These are phyloP conservation scores for Operophtera brumata DNA, from an alignment of 2,888 invertebrate genomes.

Conservation along the genomic window DNA sequence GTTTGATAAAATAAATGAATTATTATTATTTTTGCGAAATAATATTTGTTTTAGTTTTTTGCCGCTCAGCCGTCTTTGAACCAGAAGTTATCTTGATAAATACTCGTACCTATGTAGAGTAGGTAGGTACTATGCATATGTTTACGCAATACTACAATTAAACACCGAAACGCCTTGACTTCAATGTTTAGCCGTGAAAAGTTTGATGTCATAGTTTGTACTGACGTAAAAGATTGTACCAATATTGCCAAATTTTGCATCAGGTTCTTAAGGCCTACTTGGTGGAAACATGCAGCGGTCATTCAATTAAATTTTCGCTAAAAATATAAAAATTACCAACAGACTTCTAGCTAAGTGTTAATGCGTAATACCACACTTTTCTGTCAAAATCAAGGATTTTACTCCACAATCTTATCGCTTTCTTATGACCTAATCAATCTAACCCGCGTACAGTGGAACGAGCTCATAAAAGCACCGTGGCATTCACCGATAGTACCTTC, in stretches of 20 bases:
- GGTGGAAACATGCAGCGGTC: background rate
- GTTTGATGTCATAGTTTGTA: slow-evolving; percentile 14
- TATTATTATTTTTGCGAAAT: too few relatives aligned
- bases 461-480: too few relatives aligned
- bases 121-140: background rate
- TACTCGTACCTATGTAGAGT: background rate
- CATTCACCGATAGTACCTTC: too few relatives aligned
- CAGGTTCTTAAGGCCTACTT: slow-evolving; percentile 27
- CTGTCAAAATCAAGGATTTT: background rate
- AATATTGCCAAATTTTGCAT: slow-evolving; percentile 23
- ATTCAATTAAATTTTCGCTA: background rate
- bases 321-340: background rate
- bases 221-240: slow-evolving; percentile 4
- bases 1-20: too few relatives aligned
- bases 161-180: slow-evolving; percentile 27
- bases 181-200: slow-evolving; percentile 23
- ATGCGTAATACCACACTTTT: background rate
- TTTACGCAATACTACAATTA: slow-evolving; percentile 20
- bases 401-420: slow-evolving; percentile 9
- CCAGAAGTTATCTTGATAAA: slow-evolving; percentile 12
- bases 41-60: too few relatives aligned
- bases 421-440: too few relatives aligned
- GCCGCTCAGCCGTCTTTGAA: background rate
- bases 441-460: too few relatives aligned
- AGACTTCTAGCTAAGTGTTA: background rate